Evolutionary conservation across 2,113 vertebrate genomes (phyloP).

Genomic region (Scopus umbretta): DNA sequence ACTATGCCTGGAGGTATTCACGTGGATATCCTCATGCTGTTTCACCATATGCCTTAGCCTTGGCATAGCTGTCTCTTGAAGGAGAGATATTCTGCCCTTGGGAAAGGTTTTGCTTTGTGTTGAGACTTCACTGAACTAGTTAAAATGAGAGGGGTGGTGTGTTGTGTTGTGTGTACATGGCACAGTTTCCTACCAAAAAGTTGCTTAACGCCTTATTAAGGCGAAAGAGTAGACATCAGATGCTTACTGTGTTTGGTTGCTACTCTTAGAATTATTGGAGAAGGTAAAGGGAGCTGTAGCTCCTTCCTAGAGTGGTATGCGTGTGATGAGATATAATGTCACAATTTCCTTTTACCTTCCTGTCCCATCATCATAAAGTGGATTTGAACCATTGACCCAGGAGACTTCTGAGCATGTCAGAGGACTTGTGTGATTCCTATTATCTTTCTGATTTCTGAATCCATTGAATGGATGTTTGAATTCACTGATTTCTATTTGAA

Average conservation of each 20-base stretch:
- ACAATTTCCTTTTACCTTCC: not conserved
- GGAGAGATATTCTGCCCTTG: not conserved
- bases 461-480: not conserved
- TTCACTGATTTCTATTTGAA: not conserved
- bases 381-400: not conserved
- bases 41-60: constrained; percentile 1
- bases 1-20: not conserved
- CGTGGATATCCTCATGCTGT: not conserved
- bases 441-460: not conserved
- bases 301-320: not conserved
- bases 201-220: not conserved
- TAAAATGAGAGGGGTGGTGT: not conserved
- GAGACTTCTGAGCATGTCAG: not conserved
- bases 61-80: not conserved
- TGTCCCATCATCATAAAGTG: not conserved
- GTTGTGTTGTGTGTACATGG: not conserved
- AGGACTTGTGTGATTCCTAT: not conserved
- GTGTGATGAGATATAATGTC: not conserved
- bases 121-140: not conserved
- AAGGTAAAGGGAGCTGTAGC: not conserved
- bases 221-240: not conserved
- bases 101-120: not conserved
- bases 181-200: not conserved
- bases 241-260: not conserved
- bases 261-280: not conserved